phyloP scores from a whole-genome alignment of 1,140 invertebrate genomes.

The Brachionus asplanchnoidis region DNA sequence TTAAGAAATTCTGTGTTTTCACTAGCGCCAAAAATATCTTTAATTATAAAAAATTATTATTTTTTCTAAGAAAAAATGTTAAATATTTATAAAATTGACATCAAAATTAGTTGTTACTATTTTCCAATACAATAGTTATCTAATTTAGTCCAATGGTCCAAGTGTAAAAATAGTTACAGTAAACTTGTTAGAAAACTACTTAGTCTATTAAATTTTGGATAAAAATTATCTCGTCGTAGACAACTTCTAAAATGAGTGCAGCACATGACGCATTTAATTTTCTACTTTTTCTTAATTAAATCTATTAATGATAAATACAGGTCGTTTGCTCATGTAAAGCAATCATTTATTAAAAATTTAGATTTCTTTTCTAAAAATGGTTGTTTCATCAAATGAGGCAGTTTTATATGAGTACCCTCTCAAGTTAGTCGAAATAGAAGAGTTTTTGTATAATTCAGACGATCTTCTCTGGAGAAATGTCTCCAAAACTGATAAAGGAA shows the following conservation, averaged over 20 bases:
- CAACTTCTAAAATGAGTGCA: background rate
- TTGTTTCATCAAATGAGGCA: background rate
- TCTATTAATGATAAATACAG: background rate
- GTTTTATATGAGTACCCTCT: background rate
- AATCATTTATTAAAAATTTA: background rate
- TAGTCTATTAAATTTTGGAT: background rate
- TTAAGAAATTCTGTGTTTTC: background rate
- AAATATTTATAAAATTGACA: background rate
- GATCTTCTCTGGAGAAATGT: conserved; percentile 13
- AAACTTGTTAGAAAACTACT: background rate
- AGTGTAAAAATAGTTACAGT: background rate
- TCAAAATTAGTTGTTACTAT: background rate
- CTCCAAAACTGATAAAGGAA: background rate
- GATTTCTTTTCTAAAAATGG: background rate
- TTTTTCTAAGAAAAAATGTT: background rate
- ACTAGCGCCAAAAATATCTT: background rate
- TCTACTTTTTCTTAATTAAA: background rate
- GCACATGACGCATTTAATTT: conserved; percentile 24
- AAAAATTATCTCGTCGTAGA: background rate
- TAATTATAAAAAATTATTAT: background rate
- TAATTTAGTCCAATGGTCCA: background rate
- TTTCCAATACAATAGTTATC: background rate
- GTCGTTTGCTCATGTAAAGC: background rate
- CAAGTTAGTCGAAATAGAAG: conserved; percentile 5
- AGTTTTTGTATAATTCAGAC: conserved; percentile 12